Conservation (phyloP, 37 sponge, comb jelly and placozoan genomes). For the Cliona cf. orientalis region DNA sequence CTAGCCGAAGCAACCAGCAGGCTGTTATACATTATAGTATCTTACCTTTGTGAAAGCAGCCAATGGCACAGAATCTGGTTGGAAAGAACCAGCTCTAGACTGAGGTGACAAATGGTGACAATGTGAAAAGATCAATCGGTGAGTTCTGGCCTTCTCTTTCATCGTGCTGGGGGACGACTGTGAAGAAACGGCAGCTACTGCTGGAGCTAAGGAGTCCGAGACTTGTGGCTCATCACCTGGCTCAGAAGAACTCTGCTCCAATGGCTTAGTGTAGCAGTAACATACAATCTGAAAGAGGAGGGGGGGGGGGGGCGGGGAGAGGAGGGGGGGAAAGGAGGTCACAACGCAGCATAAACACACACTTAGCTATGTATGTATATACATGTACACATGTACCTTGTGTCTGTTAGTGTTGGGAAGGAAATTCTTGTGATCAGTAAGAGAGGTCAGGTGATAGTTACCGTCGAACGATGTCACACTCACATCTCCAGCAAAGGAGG, state of each 20-base stretch:
- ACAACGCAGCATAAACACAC: too few species aligned
- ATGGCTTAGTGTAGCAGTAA: background rate
- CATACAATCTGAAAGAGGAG: background rate
- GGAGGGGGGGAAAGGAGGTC: conserved; percentile 6
- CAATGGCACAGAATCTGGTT: background rate
- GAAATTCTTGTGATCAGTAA: background rate
- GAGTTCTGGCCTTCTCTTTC: conserved; percentile 7
- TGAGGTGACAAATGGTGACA: too few species aligned
- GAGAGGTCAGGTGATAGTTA: background rate
- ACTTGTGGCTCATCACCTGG: too few species aligned
- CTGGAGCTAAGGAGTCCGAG: too few species aligned
- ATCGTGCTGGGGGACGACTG: background rate
- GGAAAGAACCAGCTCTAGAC: too few species aligned
- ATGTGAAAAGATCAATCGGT: background rate
- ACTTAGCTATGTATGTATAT: too few species aligned
- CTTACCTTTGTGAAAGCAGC: conserved; percentile 13
- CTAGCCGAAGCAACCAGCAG: too few species aligned
- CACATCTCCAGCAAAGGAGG: conserved; percentile 37
- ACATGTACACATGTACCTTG: too few species aligned
- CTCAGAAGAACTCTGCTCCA: too few species aligned
- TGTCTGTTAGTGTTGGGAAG: too few species aligned
- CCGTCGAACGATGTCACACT: conserved; percentile 9
- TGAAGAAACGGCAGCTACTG: background rate
- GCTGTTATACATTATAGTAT: background rate
- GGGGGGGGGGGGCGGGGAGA: conserved; percentile 10